A percentile compares a stretch with the other conserved stretches of the same genome.
These are phyloP conservation scores for Apostichopus parvimensis DNA, from an alignment of 35 echinoderm and acorn worm genomes.

Conservation along the genomic window DNA sequence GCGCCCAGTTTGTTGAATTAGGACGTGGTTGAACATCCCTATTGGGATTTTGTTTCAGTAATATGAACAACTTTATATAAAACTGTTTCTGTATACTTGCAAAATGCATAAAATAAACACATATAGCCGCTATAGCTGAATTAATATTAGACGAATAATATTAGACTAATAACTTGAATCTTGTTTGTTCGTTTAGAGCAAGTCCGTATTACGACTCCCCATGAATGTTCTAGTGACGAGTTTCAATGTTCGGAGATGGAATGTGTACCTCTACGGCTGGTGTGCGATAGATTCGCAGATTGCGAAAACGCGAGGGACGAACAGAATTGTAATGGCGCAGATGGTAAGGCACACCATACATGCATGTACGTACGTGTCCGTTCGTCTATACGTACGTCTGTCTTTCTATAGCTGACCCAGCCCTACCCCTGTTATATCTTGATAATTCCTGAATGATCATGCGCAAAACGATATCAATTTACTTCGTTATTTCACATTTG, in stretches of 20 bases:
- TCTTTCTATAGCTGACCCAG: not conserved
- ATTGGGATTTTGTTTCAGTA: too few species aligned
- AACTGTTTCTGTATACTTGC: too few species aligned
- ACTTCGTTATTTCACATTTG: too few species aligned
- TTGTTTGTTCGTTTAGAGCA: not conserved
- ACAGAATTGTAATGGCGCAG: not conserved
- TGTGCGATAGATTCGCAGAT: constrained; percentile 23
- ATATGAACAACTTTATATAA: too few species aligned
- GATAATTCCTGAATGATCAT: too few species aligned
- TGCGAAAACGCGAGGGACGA: constrained; percentile 7
- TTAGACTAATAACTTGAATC: too few species aligned
- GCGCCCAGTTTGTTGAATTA: too few species aligned
- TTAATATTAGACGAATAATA: too few species aligned
- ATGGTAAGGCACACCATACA: not conserved
- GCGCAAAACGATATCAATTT: too few species aligned
- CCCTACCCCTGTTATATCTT: not conserved
- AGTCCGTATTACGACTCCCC: not conserved
- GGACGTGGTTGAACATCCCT: too few species aligned
- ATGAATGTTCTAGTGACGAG: not conserved
- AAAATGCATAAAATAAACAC: too few species aligned
- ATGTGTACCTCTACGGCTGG: constrained; percentile 1
- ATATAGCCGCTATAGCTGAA: too few species aligned
- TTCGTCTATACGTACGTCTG: not conserved
- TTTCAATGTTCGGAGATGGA: constrained; percentile 10
- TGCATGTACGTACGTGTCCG: not conserved